Evolutionary conservation across 2,113 vertebrate species (phyloP), one percentile per base, ranked within the genome.

Genomic region (Trematomus loennbergii): DNA sequence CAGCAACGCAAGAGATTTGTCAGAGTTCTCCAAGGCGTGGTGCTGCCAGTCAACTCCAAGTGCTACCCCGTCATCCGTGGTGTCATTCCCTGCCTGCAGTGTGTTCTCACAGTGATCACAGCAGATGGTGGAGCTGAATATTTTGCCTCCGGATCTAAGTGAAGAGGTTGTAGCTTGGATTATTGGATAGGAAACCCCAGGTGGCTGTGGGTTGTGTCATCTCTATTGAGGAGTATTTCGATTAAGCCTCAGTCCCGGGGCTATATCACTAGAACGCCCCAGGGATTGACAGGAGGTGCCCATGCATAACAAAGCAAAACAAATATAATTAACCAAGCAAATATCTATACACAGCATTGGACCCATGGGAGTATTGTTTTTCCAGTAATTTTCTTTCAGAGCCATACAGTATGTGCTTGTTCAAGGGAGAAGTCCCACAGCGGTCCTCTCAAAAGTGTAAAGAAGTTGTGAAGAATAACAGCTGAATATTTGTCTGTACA

Each of bases 321-420:
- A 84, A 87, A 81, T 58, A 72, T 52, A 79, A 76, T 83, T 73
- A 80, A 79, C 54, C 81, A 33, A 68, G 53, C 52, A 77, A 40
- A 61, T 49, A 60, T 48, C 46, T 63, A 22, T 36, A 48, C 49
- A 78, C 36, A 43, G 22, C 68, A 58, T 33, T 62, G 33, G 9
- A 68, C 72, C 76, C 72, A 12, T 12, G 48, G 48, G 78, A 79
- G 72, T 59, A 11, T 65, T 57, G 12, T 54, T 73, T 52, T n/a
- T 22, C 20, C 0, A 0, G 15, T 22, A 29, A 74, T 55, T 72
- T 78, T 70, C 43, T 54, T 46, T 68, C n/a, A 2, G 53, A 80
- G 53, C 53, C 45, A 57, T 29, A n/a, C n/a, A n/a, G n/a, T n/a
- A 52, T 72, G 54, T 40, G 59, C 5, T 12, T 12, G 2, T 70